Evolutionary conservation across 2,888 invertebrate genomes (phyloP).

Genomic region (Pinctada fucata): DNA sequence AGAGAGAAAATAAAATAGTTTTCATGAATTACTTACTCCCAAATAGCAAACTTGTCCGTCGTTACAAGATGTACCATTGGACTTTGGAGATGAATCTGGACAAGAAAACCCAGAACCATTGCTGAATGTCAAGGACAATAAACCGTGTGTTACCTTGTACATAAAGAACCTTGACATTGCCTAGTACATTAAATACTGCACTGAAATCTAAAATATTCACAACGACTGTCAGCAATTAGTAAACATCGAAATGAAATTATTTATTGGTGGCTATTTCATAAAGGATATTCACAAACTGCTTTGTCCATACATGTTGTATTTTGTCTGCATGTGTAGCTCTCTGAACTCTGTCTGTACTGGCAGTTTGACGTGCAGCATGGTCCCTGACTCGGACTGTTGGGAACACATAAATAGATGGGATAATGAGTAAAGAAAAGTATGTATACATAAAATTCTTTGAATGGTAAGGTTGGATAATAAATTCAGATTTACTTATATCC

Average conservation of each 20-base stretch:
- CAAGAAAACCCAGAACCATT: constrained; percentile 54
- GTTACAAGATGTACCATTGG: constrained; percentile 61
- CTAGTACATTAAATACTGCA: too few species aligned
- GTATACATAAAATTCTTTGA: too few species aligned
- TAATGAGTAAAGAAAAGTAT: too few species aligned
- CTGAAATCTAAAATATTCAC: too few species aligned
- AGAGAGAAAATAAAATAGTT: too few species aligned
- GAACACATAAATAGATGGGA: background rate
- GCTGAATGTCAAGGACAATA: constrained; percentile 36
- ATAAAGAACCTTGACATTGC: too few species aligned
- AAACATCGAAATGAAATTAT: too few species aligned
- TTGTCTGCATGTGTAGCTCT: constrained; percentile 51
- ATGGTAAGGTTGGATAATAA: too few species aligned
- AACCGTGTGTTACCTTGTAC: too few species aligned
- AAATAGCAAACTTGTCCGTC: constrained; percentile 60
- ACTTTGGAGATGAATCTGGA: constrained; percentile 51
- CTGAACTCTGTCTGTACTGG: constrained; percentile 33
- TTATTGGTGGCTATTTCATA: too few species aligned
- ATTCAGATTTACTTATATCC: too few species aligned
- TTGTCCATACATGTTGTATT: constrained; percentile 55
- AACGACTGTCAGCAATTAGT: too few species aligned
- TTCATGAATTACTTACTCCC: constrained; percentile 61
- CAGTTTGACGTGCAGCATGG: constrained; percentile 58
- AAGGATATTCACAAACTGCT: constrained; percentile 69
- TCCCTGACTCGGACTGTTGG: constrained; percentile 67